These are phyloP conservation scores for Eupithecia subumbrata DNA, from an alignment of 2,888 invertebrate genomes.

Conservation along the genomic window DNA sequence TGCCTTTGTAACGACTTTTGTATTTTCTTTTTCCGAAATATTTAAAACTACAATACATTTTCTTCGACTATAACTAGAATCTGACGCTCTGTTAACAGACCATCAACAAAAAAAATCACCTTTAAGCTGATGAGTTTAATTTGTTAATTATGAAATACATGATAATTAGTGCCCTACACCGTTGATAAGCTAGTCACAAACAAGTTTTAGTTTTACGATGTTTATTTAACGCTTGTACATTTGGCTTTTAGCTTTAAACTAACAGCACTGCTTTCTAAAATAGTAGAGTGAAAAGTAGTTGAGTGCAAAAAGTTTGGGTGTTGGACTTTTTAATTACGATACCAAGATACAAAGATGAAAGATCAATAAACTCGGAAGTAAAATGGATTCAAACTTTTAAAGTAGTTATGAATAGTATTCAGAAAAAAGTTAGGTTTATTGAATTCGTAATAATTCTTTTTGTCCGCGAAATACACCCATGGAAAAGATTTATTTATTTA, in stretches of 20 bases:
- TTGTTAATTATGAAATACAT: constrained; percentile 62
- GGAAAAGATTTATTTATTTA: no score
- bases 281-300: background rate
- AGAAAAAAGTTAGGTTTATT: background rate
- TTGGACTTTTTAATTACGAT: background rate
- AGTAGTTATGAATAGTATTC: background rate
- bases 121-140: constrained; percentile 61
- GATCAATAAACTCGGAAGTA: no score
- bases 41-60: background rate
- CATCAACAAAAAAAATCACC: constrained; percentile 58
- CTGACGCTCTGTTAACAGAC: constrained; percentile 40
- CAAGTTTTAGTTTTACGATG: constrained; percentile 47
- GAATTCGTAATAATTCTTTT: background rate
- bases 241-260: constrained; percentile 55
- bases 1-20: background rate
- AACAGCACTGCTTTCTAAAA: constrained; percentile 24
- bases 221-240: constrained; percentile 51
- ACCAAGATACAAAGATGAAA: no score
- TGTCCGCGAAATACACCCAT: background rate
- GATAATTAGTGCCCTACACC: constrained; percentile 60
- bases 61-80: background rate
- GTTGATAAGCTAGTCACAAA: constrained; percentile 54
- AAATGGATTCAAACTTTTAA: no score
- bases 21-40: background rate
- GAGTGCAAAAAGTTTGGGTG: background rate